Base-by-base conservation (phyloP, 2,113 vertebrate species). In the Geococcyx californianus region DNA sequence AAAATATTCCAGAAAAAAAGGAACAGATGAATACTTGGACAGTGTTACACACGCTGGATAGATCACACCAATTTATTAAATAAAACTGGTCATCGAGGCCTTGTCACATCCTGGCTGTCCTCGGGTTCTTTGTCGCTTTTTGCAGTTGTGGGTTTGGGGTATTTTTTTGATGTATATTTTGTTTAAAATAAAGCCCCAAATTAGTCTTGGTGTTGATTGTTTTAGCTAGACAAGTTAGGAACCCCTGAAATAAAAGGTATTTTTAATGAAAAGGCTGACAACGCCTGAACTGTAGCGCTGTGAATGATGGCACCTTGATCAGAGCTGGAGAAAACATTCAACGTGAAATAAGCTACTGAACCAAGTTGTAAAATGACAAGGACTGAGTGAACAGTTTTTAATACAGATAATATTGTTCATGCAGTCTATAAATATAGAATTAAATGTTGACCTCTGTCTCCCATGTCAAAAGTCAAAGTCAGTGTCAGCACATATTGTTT, bases 341-440 rank as follows among this genome's bases (percentile, higher is more conserved):
- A 44, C 12, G 34, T 87, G 92, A 81, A 59, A 36, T 64, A 89
- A 95, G 89, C 89, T 88, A 89, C 95, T 90, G 95, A 97, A 97
- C 94, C 74, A 77, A 56, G 89, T 83, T 95, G 95, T 96, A 98
- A 98, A 97, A 97, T 98, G 98, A 98, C 98, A 98, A 98, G 97
- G 97, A 97, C 97, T 94, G 97, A 98, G 97, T 92, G 97, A 97
- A 97, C 90, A 92, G 90, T 95, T 97, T 98, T 97, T 97, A 97
- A 98, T 96, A 97, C 96, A 97, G 96, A 98, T 97, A 97, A 97
- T 97, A 97, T 97, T 97, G 97, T 97, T 96, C 84, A 42, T 95
- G 96, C 85, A 97, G 97, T 98, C 98, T 97, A 97, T 98, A 98
- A 98, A 97, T 97, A 98, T 97, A 98, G 97, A 98, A 98, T 98